These are phyloP conservation scores for Bucorvus abyssinicus DNA, from an alignment of 2,797 vertebrate species.

Conservation along the genomic window DNA sequence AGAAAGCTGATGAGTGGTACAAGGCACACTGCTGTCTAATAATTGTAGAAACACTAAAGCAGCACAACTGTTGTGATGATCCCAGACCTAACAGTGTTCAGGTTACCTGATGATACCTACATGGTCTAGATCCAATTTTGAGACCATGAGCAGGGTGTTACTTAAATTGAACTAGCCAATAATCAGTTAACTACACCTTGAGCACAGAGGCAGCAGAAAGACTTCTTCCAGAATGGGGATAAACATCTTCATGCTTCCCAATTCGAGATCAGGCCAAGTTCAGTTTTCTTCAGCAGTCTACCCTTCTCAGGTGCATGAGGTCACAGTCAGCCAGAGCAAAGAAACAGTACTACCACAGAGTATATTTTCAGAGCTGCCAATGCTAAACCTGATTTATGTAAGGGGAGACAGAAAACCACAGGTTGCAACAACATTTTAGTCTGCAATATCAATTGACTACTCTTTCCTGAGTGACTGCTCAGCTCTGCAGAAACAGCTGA, in stretches of 20 bases:
- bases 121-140: not conserved
- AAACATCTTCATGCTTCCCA: not conserved
- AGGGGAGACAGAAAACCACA: not conserved
- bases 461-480: not conserved
- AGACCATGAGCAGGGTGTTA: not conserved
- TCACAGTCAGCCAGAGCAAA: not conserved
- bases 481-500: not conserved
- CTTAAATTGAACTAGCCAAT: not conserved
- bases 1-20: rapidly evolving
- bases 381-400: not conserved
- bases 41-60: not conserved
- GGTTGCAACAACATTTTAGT: not conserved
- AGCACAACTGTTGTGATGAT: not conserved
- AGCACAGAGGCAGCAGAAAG: not conserved
- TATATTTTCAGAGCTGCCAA: not conserved
- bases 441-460: not conserved
- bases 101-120: not conserved
- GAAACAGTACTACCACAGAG: not conserved
- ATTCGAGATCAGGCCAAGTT: not conserved
- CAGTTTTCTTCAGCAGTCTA: not conserved
- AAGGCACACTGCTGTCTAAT: not conserved
- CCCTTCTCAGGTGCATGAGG: not conserved
- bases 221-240: not conserved
- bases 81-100: not conserved
- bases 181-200: not conserved